Evolutionary conservation across 2,888 invertebrate genomes (phyloP).

Genomic region (Cosmorhoe ocellata): DNA sequence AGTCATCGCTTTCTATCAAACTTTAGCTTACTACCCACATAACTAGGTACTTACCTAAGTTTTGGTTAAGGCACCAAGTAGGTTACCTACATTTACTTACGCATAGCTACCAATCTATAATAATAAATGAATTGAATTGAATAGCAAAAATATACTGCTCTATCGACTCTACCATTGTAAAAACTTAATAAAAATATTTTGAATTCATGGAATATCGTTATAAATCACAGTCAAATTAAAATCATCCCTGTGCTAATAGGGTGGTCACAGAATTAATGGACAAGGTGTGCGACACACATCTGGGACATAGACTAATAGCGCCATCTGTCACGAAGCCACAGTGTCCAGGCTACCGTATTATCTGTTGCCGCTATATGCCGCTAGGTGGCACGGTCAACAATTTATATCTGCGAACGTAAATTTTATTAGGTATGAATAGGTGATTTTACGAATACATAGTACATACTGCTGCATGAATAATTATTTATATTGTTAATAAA

Average conservation of each 20-base stretch:
- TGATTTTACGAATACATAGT: too few relatives aligned
- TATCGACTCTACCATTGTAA: neutral
- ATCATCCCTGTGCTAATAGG: conserved; percentile 57
- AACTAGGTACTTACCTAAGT: too few relatives aligned
- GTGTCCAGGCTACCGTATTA: conserved; percentile 49
- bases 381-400: conserved; percentile 46
- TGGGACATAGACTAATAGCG: conserved; percentile 69
- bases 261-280: conserved; percentile 64
- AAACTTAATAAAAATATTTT: too few relatives aligned
- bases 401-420: too few relatives aligned
- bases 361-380: conserved; percentile 43
- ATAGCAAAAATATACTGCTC: too few relatives aligned
- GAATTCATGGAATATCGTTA: neutral
- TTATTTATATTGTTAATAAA: too few relatives aligned
- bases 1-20: neutral
- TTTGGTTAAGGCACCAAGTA: too few relatives aligned
- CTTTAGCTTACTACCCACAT: neutral
- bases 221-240: conserved; percentile 62
- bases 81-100: too few relatives aligned
- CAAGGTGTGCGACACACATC: conserved; percentile 67
- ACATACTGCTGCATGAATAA: too few relatives aligned
- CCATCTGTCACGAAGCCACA: conserved; percentile 70
- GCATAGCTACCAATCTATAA: too few relatives aligned
- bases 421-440: too few relatives aligned
- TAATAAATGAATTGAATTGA: too few relatives aligned